These are phyloP conservation scores for Silurus aristotelis DNA, from an alignment of 2,797 vertebrate genomes.

Conservation along the genomic window DNA sequence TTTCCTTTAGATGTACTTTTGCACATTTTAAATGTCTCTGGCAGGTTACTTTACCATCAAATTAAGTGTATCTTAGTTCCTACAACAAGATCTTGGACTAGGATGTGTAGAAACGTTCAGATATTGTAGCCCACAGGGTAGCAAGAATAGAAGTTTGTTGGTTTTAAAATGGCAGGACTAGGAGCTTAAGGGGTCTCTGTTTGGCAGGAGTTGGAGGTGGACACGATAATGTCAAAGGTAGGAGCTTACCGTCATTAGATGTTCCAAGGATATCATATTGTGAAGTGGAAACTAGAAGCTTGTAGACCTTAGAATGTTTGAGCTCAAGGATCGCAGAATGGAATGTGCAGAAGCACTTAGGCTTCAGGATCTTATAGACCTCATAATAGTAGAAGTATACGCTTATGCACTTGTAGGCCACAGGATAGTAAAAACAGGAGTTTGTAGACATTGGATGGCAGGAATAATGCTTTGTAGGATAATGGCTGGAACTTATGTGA, in stretches of 20 bases:
- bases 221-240: neutral
- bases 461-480: neutral
- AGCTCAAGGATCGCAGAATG: neutral
- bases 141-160: neutral
- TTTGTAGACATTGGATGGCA: neutral
- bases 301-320: neutral
- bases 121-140: neutral
- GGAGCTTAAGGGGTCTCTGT: neutral
- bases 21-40: neutral
- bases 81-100: neutral
- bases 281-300: neutral
- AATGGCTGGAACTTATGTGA: neutral
- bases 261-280: neutral
- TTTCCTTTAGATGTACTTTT: neutral
- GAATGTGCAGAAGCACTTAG: neutral
- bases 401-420: neutral
- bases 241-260: neutral
- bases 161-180: neutral
- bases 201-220: neutral
- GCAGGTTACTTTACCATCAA: neutral
- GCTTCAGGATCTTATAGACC: neutral
- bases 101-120: neutral
- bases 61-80: neutral
- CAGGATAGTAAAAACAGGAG: too few relatives aligned
- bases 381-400: neutral